phyloP scores from a whole-genome alignment of 64 coral and sea anemone genomes.

The Pocillopora verrucosa region DNA sequence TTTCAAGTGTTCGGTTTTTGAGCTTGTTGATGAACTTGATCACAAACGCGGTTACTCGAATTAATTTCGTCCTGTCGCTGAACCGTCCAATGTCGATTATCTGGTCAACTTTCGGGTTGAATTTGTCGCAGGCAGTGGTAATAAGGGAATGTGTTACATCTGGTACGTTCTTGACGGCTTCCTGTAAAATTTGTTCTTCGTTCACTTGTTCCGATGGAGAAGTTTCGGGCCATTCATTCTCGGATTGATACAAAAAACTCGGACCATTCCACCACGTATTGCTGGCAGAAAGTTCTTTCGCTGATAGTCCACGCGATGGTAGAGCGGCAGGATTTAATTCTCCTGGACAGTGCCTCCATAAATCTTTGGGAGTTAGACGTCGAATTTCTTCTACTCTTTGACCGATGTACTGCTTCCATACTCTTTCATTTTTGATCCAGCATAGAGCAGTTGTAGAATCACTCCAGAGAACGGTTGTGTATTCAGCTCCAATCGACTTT shows the following conservation, averaged over 20 bases:
- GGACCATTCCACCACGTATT: constrained; percentile 38
- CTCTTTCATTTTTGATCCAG: constrained; percentile 29
- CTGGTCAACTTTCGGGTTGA: neutral
- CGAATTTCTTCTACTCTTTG: neutral
- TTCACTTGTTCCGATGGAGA: constrained; percentile 34
- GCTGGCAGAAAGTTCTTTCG: constrained; percentile 20
- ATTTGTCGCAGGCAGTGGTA: neutral
- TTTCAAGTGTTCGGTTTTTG: no score
- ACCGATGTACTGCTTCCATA: constrained; percentile 22
- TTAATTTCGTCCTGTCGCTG: neutral
- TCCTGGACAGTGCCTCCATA: constrained; percentile 17
- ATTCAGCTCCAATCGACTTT: neutral
- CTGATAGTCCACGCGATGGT: constrained; percentile 30
- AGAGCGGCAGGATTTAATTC: constrained; percentile 34
- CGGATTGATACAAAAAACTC: constrained; percentile 30
- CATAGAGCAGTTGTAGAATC: constrained; percentile 25
- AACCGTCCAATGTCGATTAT: neutral
- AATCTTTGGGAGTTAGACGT: constrained; percentile 1
- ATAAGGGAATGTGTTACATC: neutral
- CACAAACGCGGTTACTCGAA: neutral
- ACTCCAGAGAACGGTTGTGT: neutral
- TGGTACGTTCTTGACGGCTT: neutral
- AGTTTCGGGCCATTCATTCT: constrained; percentile 38
- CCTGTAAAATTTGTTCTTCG: neutral
- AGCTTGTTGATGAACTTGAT: neutral